Evolutionary conservation across 2,797 vertebrate species (phyloP).

Genomic region (Silurus aristotelis): DNA sequence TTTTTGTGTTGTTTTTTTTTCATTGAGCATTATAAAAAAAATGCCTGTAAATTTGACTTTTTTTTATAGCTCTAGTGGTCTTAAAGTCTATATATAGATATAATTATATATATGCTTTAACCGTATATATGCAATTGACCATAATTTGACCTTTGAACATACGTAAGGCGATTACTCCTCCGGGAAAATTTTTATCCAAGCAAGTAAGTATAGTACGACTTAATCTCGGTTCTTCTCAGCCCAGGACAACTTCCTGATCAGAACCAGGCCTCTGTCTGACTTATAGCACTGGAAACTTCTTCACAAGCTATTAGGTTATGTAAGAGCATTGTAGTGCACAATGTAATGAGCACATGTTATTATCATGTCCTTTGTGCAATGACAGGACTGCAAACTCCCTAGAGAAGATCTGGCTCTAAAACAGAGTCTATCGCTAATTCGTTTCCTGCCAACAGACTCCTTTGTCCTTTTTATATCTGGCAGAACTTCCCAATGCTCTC

Average conservation of each 20-base stretch:
- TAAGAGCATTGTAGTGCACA: neutral
- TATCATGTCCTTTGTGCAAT: neutral
- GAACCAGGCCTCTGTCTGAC: neutral
- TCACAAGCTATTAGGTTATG: neutral
- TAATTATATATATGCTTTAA: neutral
- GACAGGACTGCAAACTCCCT: neutral
- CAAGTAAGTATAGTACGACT: neutral
- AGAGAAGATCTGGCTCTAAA: neutral
- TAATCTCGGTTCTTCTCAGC: neutral
- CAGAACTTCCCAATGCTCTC: conserved; percentile 19
- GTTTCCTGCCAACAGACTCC: conserved; percentile 7
- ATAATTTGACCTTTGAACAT: neutral
- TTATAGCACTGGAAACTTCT: neutral
- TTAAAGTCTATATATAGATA: neutral
- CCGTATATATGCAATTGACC: neutral
- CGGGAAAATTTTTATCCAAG: neutral
- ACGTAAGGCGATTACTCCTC: neutral
- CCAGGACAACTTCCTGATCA: neutral
- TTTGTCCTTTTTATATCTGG: conserved; percentile 1
- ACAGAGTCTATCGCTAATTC: neutral
- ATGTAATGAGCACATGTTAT: neutral
- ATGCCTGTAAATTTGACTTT: too few species aligned
- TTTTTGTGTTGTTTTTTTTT: too few species aligned
- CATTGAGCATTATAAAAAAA: too few species aligned
- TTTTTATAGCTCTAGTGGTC: too few species aligned